A percentile compares a stretch with the other conserved stretches of the same genome.
Conservation (phyloP, 2,113 vertebrate genomes). For the Silurus asotus region DNA sequence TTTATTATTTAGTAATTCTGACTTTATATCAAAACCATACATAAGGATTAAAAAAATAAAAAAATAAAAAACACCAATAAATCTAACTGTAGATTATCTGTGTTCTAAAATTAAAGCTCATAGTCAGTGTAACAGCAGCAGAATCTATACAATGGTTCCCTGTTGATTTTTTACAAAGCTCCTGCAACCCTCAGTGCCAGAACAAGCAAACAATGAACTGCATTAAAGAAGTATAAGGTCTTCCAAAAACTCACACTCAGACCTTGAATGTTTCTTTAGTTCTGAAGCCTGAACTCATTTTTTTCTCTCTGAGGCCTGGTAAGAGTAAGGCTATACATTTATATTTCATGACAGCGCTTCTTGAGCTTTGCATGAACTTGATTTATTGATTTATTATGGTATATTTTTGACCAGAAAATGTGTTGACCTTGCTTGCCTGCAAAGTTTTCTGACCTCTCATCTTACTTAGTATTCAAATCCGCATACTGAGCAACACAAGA, state of each 20-base stretch:
- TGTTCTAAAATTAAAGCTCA: background rate
- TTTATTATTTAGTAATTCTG: background rate
- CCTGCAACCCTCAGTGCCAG: background rate
- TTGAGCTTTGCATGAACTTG: background rate
- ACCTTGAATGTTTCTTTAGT: conserved; percentile 20
- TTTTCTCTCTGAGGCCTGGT: background rate
- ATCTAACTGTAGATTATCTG: background rate
- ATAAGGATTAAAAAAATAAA: no score
- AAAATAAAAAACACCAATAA: background rate
- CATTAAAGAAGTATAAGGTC: conserved; percentile 8
- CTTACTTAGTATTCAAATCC: background rate
- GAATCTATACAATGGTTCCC: background rate
- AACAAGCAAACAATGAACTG: background rate
- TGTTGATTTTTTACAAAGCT: background rate
- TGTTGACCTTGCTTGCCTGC: background rate
- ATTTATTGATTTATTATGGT: background rate
- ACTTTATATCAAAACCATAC: background rate
- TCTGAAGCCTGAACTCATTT: conserved; percentile 3
- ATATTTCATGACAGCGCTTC: background rate
- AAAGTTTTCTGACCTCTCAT: background rate
- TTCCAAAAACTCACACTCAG: background rate
- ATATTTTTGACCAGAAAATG: background rate
- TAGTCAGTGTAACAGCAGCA: background rate
- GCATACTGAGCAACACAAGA: background rate
- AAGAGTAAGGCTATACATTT: background rate